A percentile compares a stretch with the other conserved stretches of the same genome.
Conservation (phyloP, 92 coral and sea anemone species). For the Epizoanthus rinbou region DNA sequence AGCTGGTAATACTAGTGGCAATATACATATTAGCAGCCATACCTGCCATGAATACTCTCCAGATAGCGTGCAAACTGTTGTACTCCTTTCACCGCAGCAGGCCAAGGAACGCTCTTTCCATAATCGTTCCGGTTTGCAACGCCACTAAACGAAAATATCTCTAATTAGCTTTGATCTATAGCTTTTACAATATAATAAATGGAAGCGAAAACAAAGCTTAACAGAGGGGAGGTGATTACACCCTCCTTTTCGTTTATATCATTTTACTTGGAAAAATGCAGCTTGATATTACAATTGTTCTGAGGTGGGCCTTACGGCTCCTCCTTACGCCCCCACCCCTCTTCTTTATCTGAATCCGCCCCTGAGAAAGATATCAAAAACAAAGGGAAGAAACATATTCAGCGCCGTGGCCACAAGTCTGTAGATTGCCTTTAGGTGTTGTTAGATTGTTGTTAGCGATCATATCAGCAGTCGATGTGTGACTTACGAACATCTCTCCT, state of each 20-base stretch:
- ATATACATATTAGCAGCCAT: neutral
- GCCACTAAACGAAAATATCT: conserved; percentile 35
- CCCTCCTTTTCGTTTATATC: no score
- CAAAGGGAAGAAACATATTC: no score
- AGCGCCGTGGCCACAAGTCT: no score
- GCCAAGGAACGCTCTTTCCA: conserved; percentile 78
- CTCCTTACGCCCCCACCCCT: no score
- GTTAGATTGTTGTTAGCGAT: no score
- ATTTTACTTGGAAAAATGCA: neutral
- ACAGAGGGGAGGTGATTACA: neutral
- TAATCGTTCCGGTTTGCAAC: conserved; percentile 61
- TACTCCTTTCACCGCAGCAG: conserved; percentile 62
- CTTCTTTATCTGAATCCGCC: no score
- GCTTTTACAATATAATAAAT: neutral
- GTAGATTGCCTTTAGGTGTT: no score
- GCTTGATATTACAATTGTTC: no score
- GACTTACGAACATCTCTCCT: conserved; percentile 62
- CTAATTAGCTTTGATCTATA: neutral
- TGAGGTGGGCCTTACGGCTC: no score
- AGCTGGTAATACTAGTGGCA: neutral
- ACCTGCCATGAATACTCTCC: conserved; percentile 74
- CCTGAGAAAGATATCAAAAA: no score
- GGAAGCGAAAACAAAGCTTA: no score
- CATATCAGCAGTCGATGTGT: neutral
- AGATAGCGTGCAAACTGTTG: conserved; percentile 55